Evolutionary conservation across 1,140 invertebrate genomes (phyloP).

Genomic region (Bombus confusus): DNA sequence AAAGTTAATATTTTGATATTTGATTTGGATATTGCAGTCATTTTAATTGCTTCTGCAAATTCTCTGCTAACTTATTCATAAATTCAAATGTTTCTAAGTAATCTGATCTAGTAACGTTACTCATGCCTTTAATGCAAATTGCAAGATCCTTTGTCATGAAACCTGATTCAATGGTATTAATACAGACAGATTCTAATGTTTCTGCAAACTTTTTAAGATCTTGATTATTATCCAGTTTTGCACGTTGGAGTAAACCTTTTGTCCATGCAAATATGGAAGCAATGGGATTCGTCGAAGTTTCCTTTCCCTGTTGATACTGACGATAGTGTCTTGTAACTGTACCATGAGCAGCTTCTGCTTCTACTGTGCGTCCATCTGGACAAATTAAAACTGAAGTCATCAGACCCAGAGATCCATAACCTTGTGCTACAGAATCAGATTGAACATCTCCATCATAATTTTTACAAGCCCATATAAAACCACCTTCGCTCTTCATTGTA

Average conservation of each 20-base stretch:
- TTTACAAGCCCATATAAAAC: slow-evolving; percentile 99
- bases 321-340: slow-evolving; percentile 98
- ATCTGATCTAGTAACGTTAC: slow-evolving; percentile 91
- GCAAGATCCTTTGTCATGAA: slow-evolving; percentile 99
- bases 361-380: slow-evolving; percentile 98
- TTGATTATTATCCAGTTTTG: slow-evolving; percentile 94
- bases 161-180: slow-evolving; percentile 97
- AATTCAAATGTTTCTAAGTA: slow-evolving; percentile 99
- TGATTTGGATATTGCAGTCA: slow-evolving; percentile 35
- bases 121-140: slow-evolving; percentile 97
- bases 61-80: slow-evolving; percentile 97
- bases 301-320: slow-evolving; percentile 96
- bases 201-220: slow-evolving; percentile 90
- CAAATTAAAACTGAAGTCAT: slow-evolving; percentile 98
- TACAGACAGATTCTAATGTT: slow-evolving; percentile 94
- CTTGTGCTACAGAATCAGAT: slow-evolving; percentile 98
- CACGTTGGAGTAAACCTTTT: slow-evolving; percentile 94
- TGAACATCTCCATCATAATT: slow-evolving; percentile 99
- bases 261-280: slow-evolving; percentile 99
- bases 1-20: slow-evolving; percentile 55
- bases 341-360: slow-evolving; percentile 98
- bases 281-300: slow-evolving; percentile 99
- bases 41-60: slow-evolving; percentile 86
- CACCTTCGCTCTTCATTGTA: slow-evolving; percentile 98
- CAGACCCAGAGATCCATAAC: slow-evolving; percentile 94